A percentile compares a stretch with the other conserved stretches of the same genome.
Conservation (phyloP, 2,113 vertebrate genomes). For the Plotosus lineatus region DNA sequence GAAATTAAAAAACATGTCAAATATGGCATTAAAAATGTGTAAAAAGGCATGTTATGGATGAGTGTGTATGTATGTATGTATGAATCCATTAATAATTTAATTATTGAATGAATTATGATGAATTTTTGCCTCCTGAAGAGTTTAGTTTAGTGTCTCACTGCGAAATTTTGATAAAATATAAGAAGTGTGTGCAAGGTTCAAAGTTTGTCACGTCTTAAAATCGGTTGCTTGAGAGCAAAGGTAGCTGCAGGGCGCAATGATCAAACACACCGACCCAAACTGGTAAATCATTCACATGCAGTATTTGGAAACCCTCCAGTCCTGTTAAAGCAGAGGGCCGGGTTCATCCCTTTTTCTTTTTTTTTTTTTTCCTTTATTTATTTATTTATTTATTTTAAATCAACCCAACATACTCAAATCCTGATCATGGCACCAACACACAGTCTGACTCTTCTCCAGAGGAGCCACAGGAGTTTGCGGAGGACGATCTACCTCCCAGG, state of each 20-base stretch:
- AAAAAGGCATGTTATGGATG: too few relatives aligned
- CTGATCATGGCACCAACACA: conserved; percentile 67
- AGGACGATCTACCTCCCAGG: neutral
- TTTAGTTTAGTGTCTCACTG: too few relatives aligned
- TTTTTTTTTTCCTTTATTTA: neutral
- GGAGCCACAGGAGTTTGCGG: conserved; percentile 5
- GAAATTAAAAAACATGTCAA: too few relatives aligned
- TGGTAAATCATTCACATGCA: conserved; percentile 65
- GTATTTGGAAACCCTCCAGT: neutral
- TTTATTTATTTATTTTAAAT: neutral
- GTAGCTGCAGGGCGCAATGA: neutral
- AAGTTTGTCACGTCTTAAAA: neutral
- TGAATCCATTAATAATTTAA: too few relatives aligned
- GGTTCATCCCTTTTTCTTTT: too few relatives aligned
- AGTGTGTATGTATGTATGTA: too few relatives aligned
- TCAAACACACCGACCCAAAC: neutral
- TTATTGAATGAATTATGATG: too few relatives aligned
- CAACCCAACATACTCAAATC: conserved; percentile 13
- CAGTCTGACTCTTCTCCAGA: conserved; percentile 4
- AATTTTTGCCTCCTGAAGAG: too few relatives aligned
- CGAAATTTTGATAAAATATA: too few relatives aligned
- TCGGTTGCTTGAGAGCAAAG: conserved; percentile 26
- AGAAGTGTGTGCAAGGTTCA: neutral
- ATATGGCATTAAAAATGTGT: too few relatives aligned
- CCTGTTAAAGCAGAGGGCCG: neutral